Conservation (phyloP, 2,113 vertebrate species). For the Petrocephalus microphthalmus region DNA sequence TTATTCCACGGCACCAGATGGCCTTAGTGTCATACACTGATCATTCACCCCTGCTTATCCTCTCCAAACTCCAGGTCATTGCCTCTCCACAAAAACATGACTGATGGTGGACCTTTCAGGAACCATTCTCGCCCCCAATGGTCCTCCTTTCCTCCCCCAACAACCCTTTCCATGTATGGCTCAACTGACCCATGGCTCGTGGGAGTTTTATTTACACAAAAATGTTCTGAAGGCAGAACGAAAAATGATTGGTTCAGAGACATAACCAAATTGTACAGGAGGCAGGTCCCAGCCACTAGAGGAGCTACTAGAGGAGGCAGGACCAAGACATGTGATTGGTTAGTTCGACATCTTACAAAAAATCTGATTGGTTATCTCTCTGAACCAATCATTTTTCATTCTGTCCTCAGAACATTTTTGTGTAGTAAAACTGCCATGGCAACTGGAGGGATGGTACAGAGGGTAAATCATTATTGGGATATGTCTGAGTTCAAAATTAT, state of each 20-base stretch:
- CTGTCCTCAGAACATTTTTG: too few relatives aligned
- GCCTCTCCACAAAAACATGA: not conserved
- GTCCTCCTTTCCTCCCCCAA: not conserved
- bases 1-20: not conserved
- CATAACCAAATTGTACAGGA: too few relatives aligned
- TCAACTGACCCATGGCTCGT: not conserved
- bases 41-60: not conserved
- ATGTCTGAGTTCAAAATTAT: not conserved
- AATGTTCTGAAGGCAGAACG: too few relatives aligned
- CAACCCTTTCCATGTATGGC: not conserved
- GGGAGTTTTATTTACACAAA: too few relatives aligned
- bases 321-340: too few relatives aligned
- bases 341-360: too few relatives aligned
- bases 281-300: too few relatives aligned
- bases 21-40: not conserved
- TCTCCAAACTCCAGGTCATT: not conserved
- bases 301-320: too few relatives aligned
- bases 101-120: not conserved
- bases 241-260: too few relatives aligned
- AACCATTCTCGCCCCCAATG: not conserved
- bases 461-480: not conserved
- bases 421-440: not conserved
- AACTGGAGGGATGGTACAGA: not conserved
- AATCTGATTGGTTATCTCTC: too few relatives aligned
- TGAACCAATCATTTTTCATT: too few relatives aligned